Percentiles rank a stretch among this genome's conserved stretches.
These are phyloP conservation scores for Morone chrysops DNA, from an alignment of 2,113 vertebrate species.

Conservation along the genomic window DNA sequence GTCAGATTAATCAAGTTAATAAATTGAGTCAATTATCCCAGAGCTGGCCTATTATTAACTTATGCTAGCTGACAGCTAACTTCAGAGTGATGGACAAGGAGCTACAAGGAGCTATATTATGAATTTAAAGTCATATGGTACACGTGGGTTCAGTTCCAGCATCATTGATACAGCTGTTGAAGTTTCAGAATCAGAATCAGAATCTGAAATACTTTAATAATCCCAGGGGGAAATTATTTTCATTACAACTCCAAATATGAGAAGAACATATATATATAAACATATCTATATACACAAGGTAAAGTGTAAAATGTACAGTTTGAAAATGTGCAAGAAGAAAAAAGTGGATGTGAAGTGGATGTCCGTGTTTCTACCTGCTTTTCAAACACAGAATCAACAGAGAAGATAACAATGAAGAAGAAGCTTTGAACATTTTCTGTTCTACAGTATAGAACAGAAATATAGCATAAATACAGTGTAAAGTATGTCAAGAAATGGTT, in stretches of 20 bases:
- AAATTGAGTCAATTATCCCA: slow-evolving; percentile 54
- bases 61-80: slow-evolving; percentile 41
- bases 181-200: background rate
- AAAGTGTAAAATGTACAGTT: too few relatives aligned
- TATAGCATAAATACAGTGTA: background rate
- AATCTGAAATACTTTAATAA: too few relatives aligned
- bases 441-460: background rate
- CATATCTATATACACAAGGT: too few relatives aligned
- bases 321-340: too few relatives aligned
- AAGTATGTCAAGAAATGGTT: background rate
- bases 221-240: too few relatives aligned
- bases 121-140: slow-evolving; percentile 4
- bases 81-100: slow-evolving; percentile 44
- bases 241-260: too few relatives aligned
- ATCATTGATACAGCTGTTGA: background rate
- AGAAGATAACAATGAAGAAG: background rate
- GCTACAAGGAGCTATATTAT: background rate
- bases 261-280: too few relatives aligned
- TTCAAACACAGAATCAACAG: background rate
- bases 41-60: slow-evolving; percentile 43
- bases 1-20: slow-evolving; percentile 47
- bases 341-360: too few relatives aligned
- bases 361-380: background rate
- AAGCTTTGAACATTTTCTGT: background rate
- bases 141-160: background rate